Evolutionary conservation across 2,113 vertebrate genomes (phyloP).

Genomic region (Benitochromis conjunctus): DNA sequence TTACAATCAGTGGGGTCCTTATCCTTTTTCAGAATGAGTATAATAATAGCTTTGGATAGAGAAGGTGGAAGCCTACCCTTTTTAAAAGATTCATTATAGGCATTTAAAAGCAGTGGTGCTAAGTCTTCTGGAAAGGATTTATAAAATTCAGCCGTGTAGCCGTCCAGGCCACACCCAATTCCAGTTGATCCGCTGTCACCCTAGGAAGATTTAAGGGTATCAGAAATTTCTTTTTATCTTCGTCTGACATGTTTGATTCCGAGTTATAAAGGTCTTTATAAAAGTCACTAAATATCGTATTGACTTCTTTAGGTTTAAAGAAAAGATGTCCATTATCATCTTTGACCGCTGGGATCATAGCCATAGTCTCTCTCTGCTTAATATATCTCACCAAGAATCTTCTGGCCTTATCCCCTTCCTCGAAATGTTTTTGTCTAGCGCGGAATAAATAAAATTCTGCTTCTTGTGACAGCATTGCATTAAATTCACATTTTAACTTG

Average conservation of each 20-base stretch:
- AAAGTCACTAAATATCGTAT: rapidly evolving
- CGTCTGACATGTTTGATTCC: neutral
- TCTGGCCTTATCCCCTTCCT: neutral
- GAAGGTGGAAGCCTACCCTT: too few species aligned
- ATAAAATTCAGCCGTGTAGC: too few species aligned
- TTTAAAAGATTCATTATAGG: too few species aligned
- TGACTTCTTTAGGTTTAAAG: neutral
- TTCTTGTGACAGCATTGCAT: neutral
- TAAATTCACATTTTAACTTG: neutral
- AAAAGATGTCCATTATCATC: rapidly evolving
- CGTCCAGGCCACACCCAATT: too few species aligned
- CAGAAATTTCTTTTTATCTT: rapidly evolving
- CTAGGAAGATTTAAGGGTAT: too few species aligned
- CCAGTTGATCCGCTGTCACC: too few species aligned
- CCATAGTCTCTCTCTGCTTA: neutral
- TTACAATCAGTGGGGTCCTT: too few species aligned
- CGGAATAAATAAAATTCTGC: rapidly evolving
- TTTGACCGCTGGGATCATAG: rapidly evolving
- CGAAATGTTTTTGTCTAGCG: rapidly evolving
- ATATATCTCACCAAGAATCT: neutral
- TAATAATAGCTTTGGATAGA: too few species aligned
- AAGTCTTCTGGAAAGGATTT: too few species aligned
- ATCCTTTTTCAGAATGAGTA: too few species aligned
- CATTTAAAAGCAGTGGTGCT: too few species aligned
- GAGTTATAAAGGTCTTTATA: neutral